Evolutionary conservation across 2,797 vertebrate species (phyloP).

Genomic region (Sus cebifrons): DNA sequence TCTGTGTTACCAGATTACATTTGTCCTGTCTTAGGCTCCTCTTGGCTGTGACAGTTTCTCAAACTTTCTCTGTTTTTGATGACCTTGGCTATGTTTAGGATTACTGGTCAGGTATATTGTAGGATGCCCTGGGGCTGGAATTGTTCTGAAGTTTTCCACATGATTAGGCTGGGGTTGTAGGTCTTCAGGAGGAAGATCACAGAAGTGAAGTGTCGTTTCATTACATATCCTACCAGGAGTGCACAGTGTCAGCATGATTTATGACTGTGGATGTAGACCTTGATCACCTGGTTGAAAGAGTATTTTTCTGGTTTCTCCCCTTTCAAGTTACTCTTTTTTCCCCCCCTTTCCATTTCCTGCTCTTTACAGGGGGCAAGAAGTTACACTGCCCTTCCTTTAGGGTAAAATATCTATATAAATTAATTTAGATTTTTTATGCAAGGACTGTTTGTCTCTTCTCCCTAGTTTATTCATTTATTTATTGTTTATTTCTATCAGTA

Average conservation of each 20-base stretch:
- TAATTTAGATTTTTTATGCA: background rate
- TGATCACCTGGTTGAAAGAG: background rate
- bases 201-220: background rate
- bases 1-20: background rate
- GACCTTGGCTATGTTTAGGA: background rate
- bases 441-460: background rate
- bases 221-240: background rate
- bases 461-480: background rate
- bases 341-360: background rate
- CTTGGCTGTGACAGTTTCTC: background rate
- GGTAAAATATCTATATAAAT: background rate
- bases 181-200: background rate
- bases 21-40: background rate
- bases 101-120: background rate
- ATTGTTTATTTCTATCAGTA: background rate
- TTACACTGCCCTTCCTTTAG: background rate
- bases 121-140: background rate
- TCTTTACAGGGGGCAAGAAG: background rate
- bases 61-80: constrained; percentile 5
- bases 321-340: constrained; percentile 12
- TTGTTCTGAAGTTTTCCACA: background rate
- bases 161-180: background rate
- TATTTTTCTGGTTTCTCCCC: constrained; percentile 13
- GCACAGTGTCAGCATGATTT: background rate
- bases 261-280: background rate